phyloP scores from a whole-genome alignment of 1,140 invertebrate species.

The Paracyclopina nana region DNA sequence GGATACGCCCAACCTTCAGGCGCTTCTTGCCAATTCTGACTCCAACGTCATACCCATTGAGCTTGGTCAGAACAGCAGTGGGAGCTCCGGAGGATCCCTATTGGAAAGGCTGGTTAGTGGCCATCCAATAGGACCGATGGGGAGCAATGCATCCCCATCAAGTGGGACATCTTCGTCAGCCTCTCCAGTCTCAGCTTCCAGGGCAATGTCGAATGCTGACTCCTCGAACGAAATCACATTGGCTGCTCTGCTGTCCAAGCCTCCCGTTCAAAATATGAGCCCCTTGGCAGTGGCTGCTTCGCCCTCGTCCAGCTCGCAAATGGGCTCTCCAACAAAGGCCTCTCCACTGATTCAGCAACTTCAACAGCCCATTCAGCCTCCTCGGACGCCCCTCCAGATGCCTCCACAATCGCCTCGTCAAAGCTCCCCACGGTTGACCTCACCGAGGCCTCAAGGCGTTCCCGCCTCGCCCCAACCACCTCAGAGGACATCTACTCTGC shows the following conservation, averaged over 20 bases:
- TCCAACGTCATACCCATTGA: neutral
- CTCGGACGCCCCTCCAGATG: neutral
- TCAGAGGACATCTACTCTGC: neutral
- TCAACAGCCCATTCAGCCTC: slow-evolving; percentile 5
- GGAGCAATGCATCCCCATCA: neutral
- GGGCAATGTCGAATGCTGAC: neutral
- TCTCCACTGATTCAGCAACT: slow-evolving; percentile 15
- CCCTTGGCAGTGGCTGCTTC: neutral
- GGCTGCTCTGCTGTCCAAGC: slow-evolving; percentile 7
- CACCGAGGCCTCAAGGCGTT: neutral
- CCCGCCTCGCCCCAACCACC: neutral
- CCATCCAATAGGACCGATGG: neutral
- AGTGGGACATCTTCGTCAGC: neutral
- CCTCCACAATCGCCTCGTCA: neutral
- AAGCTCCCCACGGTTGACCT: neutral
- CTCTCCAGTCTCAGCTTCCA: neutral
- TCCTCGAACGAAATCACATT: slow-evolving; percentile 10
- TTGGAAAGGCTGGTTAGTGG: slow-evolving; percentile 9
- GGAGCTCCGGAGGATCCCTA: neutral
- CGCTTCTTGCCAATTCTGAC: slow-evolving; percentile 3
- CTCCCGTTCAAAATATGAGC: too few relatives aligned
- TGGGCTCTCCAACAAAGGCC: slow-evolving; percentile 3
- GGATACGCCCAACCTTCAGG: slow-evolving; percentile 2
- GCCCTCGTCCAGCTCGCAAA: neutral
- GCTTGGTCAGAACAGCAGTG: neutral